Conservation (phyloP, 2,113 vertebrate species). For the Marcusenius ussheri region DNA sequence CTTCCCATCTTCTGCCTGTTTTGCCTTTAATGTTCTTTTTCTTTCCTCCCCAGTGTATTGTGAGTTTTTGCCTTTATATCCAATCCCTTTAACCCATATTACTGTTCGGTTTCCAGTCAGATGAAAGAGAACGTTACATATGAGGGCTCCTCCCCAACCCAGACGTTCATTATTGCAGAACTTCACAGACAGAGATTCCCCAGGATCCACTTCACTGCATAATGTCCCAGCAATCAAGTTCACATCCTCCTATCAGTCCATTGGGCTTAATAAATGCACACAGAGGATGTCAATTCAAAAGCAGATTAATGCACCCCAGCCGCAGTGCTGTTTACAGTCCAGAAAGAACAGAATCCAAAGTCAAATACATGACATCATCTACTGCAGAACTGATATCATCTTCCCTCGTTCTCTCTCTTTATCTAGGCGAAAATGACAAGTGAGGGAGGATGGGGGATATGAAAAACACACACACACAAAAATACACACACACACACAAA, state of each 20-base stretch:
- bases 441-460: not conserved
- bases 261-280: not conserved
- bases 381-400: not conserved
- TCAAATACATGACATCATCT: constrained; percentile 9
- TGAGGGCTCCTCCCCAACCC: not conserved
- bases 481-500: not conserved
- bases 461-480: not conserved
- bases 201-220: not conserved
- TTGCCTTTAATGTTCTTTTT: not conserved
- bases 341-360: not conserved
- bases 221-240: not conserved
- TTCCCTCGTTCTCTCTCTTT: not conserved
- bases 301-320: not conserved
- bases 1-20: not conserved
- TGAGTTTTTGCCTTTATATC: not conserved
- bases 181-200: not conserved
- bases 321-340: not conserved
- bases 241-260: not conserved
- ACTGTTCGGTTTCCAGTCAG: not conserved
- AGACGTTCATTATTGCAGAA: not conserved
- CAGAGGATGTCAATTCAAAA: not conserved
- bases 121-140: not conserved
- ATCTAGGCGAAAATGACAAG: not conserved
- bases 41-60: not conserved
- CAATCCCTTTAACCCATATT: not conserved